Evolutionary conservation across 2,888 invertebrate genomes (phyloP).

Genomic region (Hydraecia micacea): DNA sequence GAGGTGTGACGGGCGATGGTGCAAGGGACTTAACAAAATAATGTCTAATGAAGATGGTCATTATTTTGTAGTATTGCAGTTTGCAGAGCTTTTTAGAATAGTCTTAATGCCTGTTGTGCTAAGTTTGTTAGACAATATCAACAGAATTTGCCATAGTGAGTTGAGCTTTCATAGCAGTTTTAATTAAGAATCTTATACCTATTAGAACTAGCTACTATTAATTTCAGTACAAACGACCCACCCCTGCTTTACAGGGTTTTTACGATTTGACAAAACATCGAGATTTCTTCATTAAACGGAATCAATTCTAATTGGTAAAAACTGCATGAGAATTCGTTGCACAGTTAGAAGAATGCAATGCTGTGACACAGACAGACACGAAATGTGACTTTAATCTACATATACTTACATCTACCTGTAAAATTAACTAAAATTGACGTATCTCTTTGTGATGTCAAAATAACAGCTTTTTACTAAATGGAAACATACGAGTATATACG

Average conservation of each 20-base stretch:
- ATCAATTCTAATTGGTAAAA: not conserved
- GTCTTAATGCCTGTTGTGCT: not conserved
- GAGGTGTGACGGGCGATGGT: conserved; percentile 5
- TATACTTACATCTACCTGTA: no score
- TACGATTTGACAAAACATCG: not conserved
- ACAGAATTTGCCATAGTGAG: not conserved
- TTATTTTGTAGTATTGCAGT: not conserved
- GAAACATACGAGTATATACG: no score
- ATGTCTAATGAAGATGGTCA: not conserved
- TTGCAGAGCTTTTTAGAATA: not conserved
- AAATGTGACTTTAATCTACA: no score
- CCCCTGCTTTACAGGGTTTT: not conserved
- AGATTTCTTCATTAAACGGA: not conserved
- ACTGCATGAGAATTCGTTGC: not conserved
- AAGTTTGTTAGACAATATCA: not conserved
- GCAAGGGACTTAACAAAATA: conserved; percentile 1
- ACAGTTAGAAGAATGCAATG: no score
- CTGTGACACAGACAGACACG: not conserved
- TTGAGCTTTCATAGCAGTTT: not conserved
- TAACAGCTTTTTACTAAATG: no score
- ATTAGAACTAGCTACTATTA: not conserved
- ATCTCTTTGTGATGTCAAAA: no score
- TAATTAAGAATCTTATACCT: not conserved
- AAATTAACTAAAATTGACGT: no score
- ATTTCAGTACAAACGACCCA: no score